Evolutionary conservation across 1,140 invertebrate species (phyloP).

Genomic region (Stegodyphus mimosarum): DNA sequence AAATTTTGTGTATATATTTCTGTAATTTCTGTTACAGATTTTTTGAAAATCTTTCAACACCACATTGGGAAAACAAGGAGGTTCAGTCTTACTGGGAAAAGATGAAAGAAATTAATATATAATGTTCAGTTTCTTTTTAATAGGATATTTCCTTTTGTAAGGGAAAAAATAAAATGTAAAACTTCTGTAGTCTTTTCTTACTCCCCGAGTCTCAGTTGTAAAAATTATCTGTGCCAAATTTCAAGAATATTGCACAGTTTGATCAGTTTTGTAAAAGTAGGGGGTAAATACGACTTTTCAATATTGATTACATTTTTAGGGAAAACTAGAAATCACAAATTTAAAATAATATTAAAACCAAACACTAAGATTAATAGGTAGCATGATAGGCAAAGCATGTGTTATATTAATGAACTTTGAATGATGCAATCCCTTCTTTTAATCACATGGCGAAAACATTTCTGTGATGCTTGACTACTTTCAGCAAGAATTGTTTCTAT

Average conservation of each 20-base stretch:
- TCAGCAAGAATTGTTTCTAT: constrained; percentile 2
- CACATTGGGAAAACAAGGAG: constrained; percentile 66
- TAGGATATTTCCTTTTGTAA: neutral
- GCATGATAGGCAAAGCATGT: neutral
- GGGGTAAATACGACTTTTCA: neutral
- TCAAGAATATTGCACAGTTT: neutral
- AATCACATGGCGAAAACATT: neutral
- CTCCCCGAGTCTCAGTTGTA: neutral
- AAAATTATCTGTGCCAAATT: neutral
- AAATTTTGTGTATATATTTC: neutral
- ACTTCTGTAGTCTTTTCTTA: neutral
- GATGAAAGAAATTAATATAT: neutral
- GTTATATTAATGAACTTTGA: neutral
- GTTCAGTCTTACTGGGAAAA: constrained; percentile 19
- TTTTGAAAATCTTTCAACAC: constrained; percentile 66
- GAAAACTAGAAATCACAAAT: neutral
- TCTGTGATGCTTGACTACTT: neutral
- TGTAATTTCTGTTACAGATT: constrained; percentile 62
- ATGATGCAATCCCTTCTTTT: neutral
- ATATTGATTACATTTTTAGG: neutral
- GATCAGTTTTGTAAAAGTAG: neutral
- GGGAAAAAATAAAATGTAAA: neutral
- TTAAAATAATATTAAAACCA: neutral
- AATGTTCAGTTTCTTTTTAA: neutral
- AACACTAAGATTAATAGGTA: neutral